phyloP scores from a whole-genome alignment of 2,113 vertebrate genomes.

The Calypte anna region DNA sequence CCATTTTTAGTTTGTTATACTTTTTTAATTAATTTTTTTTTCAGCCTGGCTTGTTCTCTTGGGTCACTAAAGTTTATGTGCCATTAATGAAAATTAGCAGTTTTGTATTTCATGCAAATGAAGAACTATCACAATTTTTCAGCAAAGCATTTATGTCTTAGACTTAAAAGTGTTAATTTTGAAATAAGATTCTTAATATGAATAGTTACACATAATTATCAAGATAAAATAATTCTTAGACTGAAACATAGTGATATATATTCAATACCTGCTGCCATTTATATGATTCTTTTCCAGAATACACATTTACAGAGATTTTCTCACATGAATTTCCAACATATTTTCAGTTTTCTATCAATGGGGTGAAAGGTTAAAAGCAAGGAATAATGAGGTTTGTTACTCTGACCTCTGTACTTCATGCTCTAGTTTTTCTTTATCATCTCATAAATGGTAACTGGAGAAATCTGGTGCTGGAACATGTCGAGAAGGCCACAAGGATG shows the following conservation, averaged over 20 bases:
- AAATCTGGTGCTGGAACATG: too few relatives aligned
- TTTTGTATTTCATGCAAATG: not conserved
- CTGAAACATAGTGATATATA: not conserved
- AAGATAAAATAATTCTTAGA: not conserved
- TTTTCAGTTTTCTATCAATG: not conserved
- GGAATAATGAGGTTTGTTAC: not conserved
- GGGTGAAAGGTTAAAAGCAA: not conserved
- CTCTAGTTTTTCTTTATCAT: not conserved
- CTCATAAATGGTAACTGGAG: not conserved
- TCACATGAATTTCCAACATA: not conserved
- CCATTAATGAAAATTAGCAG: constrained; percentile 10
- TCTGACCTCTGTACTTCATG: not conserved
- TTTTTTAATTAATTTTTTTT: constrained; percentile 25
- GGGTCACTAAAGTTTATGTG: constrained; percentile 41
- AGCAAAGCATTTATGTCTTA: not conserved
- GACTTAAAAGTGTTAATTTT: not conserved
- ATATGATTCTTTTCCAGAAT: not conserved
- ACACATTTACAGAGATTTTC: not conserved
- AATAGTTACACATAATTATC: not conserved
- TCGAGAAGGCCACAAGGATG: too few relatives aligned
- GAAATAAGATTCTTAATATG: not conserved
- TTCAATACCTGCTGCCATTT: not conserved
- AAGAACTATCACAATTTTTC: not conserved
- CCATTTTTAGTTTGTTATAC: constrained; percentile 57
- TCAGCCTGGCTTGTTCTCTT: constrained; percentile 54